Evolutionary conservation across 1,140 invertebrate species (phyloP), one percentile per base, ranked within the genome.

Genomic region (Rhyzopertha dominica): DNA sequence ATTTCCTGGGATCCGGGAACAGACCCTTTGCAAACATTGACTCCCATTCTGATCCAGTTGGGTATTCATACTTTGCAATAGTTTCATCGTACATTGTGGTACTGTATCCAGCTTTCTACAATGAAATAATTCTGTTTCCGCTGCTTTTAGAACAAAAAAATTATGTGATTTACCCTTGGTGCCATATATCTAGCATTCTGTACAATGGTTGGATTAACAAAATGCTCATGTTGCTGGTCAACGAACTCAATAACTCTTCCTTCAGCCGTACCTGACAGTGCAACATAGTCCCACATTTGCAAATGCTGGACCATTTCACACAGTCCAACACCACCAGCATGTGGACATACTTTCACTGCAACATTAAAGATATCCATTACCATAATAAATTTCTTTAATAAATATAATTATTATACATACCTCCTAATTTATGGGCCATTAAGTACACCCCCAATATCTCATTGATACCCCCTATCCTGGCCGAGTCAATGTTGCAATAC

Each of bases 251-350:
- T 80, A 55, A 89, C 74, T 46, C 88, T 73, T 29, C 79, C 78
- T 18, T 88, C 74, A 45, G 72, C 79, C 5, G 78, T 79, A 14
- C 76, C 81, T 13, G 82, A 84, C 1, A 93, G 62, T 35, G 74
- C 73, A 9, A 88, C 74, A 68, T 80, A 93, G 63, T 95, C 89
- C 82, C 90, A 94, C 57, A 87, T 82, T 69, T 92, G 86, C 12
- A 94, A 71, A 70, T 95, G 91, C 57, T 94, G 90, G 3, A 95
- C 87, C 79, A 93, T 87, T 72, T 95, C 91, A 65, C 90, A 95
- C 1, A 95, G 74, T 5, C 90, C 91, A 1, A 95, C 84, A 10
- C 92, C 92, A 10, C 92, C 92, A 36, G 89, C 90, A 71, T 95
- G 92, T 0, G 92, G 91, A 67, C 90, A 93, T 1, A 95, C 87